Evolutionary conservation across 2,797 vertebrate genomes (phyloP).

Genomic region (Arctocebus calabarensis): DNA sequence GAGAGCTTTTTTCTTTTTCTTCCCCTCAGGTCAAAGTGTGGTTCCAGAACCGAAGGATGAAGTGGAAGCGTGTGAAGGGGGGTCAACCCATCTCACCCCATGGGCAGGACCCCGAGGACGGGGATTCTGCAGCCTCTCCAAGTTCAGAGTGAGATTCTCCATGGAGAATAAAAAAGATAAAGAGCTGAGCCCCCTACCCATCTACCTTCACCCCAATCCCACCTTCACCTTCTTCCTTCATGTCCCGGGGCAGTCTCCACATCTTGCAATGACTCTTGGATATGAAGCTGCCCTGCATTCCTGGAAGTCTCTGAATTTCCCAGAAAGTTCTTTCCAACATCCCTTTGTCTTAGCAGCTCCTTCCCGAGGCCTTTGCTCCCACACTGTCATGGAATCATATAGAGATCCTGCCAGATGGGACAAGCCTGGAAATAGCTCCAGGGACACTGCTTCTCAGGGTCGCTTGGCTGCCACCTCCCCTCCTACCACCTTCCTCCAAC

Average conservation of each 20-base stretch:
- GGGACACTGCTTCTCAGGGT: neutral
- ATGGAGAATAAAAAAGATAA: neutral
- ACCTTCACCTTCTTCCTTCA: neutral
- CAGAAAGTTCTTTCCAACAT: constrained; percentile 24
- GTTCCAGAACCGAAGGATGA: constrained; percentile 99
- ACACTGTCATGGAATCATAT: neutral
- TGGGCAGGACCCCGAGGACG: constrained; percentile 93
- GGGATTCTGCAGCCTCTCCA: constrained; percentile 95
- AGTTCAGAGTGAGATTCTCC: constrained; percentile 91
- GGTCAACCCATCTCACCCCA: constrained; percentile 94
- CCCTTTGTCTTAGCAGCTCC: neutral
- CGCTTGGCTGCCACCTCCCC: neutral
- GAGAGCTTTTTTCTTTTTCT: no score
- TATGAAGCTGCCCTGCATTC: neutral
- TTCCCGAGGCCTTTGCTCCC: neutral
- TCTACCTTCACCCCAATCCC: neutral
- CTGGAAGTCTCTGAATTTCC: constrained; percentile 2
- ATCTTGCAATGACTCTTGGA: neutral
- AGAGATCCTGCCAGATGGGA: fast-evolving
- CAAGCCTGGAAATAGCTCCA: neutral
- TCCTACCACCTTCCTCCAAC: neutral
- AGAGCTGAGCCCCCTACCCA: neutral
- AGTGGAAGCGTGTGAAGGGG: constrained; percentile 98
- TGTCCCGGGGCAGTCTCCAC: neutral
- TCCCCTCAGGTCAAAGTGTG: constrained; percentile 96